Percentiles rank a stretch among this genome's conserved stretches.
Conservation (phyloP, 2,888 invertebrate species). For the Limenitis camilla region DNA sequence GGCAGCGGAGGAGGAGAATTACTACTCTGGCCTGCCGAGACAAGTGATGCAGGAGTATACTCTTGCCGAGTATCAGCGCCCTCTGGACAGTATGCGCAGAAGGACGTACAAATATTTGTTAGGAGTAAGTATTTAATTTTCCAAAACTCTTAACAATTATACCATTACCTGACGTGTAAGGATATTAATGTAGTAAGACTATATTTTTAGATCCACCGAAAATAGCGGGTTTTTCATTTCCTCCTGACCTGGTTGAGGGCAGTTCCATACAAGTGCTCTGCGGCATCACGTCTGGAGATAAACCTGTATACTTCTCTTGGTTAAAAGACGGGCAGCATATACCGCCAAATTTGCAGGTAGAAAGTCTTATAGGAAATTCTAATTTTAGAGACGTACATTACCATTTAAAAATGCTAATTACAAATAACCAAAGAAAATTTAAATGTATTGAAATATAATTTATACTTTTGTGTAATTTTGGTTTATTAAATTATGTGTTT, state of each 20-base stretch:
- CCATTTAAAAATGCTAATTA: no score
- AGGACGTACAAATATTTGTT: slow-evolving; percentile 83
- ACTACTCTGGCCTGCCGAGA: slow-evolving; percentile 71
- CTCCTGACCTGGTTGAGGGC: slow-evolving; percentile 85
- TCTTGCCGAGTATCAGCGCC: slow-evolving; percentile 84
- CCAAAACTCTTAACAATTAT: no score
- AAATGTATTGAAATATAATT: no score
- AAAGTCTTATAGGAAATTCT: neutral
- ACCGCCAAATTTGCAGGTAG: slow-evolving; percentile 77
- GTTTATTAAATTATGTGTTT: neutral
- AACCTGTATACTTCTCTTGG: slow-evolving; percentile 82
- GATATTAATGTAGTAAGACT: neutral
- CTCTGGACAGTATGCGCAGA: slow-evolving; percentile 82
- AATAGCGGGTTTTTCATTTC: slow-evolving; percentile 88
- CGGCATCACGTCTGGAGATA: slow-evolving; percentile 82
- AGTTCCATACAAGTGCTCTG: slow-evolving; percentile 88
- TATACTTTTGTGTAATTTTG: no score
- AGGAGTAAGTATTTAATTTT: no score
- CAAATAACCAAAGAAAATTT: no score
- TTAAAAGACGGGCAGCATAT: slow-evolving; percentile 79
- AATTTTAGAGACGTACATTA: no score
- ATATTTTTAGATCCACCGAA: slow-evolving; percentile 81
- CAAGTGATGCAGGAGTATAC: slow-evolving; percentile 84
- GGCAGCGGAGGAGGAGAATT: slow-evolving; percentile 50
- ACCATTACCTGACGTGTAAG: neutral